Base-by-base conservation (phyloP, 1,140 invertebrate genomes). In the Camponotus pennsylvanicus region DNA sequence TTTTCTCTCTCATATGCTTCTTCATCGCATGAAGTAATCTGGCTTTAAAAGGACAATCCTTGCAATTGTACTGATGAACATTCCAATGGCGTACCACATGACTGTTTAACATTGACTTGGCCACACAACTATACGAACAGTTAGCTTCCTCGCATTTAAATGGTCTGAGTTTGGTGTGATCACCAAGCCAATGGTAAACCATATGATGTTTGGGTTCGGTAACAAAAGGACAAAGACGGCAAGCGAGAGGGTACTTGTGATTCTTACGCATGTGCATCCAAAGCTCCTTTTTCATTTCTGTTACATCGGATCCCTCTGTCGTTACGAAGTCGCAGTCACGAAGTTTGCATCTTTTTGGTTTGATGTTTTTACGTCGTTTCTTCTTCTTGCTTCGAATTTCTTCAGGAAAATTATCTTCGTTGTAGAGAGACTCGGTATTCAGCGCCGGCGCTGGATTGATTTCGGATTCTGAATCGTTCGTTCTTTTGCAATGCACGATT, bases 131-230 rank as follows among this genome's bases (percentile, higher is more conserved):
- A 92, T 99, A 99, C 15, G 96, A 96, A 94, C 98, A 99, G 91
- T 99, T 9, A 9, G 18, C 18, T 32, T 40, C 97, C 67, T 96
- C 95, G 94, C 99, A 99, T 92, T 98, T 98, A 95, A 98, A 99
- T 0, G 99, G 99, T 92, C 99, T 99, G 0, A 97, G 98, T 6
- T 98, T 98, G 89, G 97, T 97, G 93, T 99, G 99, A 93, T 99
- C 99, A 8, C 98, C 96, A 89, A 99, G 96, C 77, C 63, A 67
- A 94, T 99, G 99, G 92, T 99, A 99, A 92, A 99, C 99, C 13
- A 99, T 94, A 92, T 99, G 99, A 93, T 99, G 99, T 91, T 99
- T 99, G 95, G 98, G 99, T 93, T 99, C 99, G 0, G 99, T 99
- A 6, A 59, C 75, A 6, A 77, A 77, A 1, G 21, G 59, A 1